Evolutionary conservation across 2,888 invertebrate genomes (phyloP), one percentile per base, ranked within the genome.

Genomic region (Chironomus tentans): DNA sequence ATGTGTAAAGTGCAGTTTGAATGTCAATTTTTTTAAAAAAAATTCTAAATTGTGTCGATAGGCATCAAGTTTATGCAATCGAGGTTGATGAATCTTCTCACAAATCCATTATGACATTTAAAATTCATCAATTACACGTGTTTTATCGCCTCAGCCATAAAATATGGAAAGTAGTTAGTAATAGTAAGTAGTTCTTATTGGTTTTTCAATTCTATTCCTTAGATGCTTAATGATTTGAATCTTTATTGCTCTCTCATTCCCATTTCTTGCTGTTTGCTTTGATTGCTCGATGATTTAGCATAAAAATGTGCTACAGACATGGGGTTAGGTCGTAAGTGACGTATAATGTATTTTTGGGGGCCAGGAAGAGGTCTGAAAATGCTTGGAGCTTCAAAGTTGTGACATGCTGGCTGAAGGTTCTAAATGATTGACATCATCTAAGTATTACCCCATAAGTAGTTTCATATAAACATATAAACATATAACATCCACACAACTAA

Each of bases 251-350:
- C 48, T 56, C 71, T 71, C 71, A 71, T 48, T 71, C n/a, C 15
- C 15, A 38, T 38, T 70, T 70, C 70, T 47, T 50, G 21, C 48
- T 65, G 48, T 61, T 71, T 28, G 46, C 10, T 73, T 56, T 73
- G 72, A 73, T 73, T 73, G 50, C 46, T 62, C 46, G 12, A 73
- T 73, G 72, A 73, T 73, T 73, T 18, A 46, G 72, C 72, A 62
- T 15, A 72, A 56, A 56, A 56, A 56, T 15, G 5, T 56, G 18
- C 6, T 15, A 4, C n/a, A 56, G 56, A 56, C 56, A 56, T 15
- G 6, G 56, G n/a, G 18, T 4, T 5, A 1, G 18, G 1, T 6
- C 2, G 15, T 1, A 15, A 15, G 2, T n/a, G 2, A 56, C 0
- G 50, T 50, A 3, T 3, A 3, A 24, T 24, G 22, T 24, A n/a